Conservation (phyloP, 2,888 invertebrate species). For the Bugula neritina region DNA sequence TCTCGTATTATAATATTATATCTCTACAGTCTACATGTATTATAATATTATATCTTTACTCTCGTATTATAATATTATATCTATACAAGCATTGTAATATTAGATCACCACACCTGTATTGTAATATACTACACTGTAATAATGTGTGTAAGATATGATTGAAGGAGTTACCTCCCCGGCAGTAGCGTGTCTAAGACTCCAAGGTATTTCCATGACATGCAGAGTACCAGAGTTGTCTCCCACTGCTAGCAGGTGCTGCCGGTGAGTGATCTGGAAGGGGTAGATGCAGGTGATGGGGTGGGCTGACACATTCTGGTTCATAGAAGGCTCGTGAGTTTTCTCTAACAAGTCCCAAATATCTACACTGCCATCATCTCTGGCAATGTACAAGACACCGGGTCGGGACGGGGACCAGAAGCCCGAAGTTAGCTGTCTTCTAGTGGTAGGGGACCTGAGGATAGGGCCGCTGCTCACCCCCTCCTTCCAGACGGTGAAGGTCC, state of each 20-base stretch:
- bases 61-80: too few species aligned
- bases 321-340: conserved; percentile 65
- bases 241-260: conserved; percentile 52
- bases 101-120: too few species aligned
- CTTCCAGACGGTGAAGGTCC: conserved; percentile 69
- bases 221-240: conserved; percentile 52
- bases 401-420: conserved; percentile 71
- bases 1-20: too few species aligned
- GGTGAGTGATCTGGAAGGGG: conserved; percentile 45
- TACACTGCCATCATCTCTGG: conserved; percentile 67
- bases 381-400: conserved; percentile 67
- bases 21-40: too few species aligned
- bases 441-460: conserved; percentile 42
- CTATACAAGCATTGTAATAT: too few species aligned
- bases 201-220: conserved; percentile 53
- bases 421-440: conserved; percentile 38
- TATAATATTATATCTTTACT: too few species aligned
- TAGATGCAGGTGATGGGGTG: conserved; percentile 45
- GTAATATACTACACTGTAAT: too few species aligned
- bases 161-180: conserved; percentile 47
- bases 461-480: conserved; percentile 59
- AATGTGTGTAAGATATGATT: too few species aligned
- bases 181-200: conserved; percentile 48
- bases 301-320: conserved; percentile 63
- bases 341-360: conserved; percentile 76